Evolutionary conservation across 2,113 vertebrate species (phyloP).

Genomic region (Pyxicephalus adspersus): DNA sequence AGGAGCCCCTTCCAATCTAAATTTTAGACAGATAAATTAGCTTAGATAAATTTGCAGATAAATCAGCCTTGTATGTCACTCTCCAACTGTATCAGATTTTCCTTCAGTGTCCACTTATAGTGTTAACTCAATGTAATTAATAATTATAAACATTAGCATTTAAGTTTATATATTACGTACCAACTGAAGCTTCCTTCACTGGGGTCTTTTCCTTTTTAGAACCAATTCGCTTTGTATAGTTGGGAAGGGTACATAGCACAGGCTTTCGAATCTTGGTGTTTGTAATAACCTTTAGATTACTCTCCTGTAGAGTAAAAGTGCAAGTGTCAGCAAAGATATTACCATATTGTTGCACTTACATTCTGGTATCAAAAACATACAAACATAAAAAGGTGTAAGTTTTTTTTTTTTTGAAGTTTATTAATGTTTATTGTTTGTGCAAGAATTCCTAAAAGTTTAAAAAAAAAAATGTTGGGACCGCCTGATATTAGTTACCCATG

Average conservation of each 20-base stretch:
- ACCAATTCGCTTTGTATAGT: constrained; percentile 34
- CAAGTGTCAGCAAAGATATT: neutral
- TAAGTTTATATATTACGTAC: neutral
- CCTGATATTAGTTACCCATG: neutral
- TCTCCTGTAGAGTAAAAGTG: constrained; percentile 64
- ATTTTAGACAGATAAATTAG: too few relatives aligned
- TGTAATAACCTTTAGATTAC: constrained; percentile 74
- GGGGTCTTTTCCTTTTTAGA: neutral
- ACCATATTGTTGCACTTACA: neutral
- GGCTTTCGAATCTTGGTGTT: constrained; percentile 71
- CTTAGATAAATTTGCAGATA: too few relatives aligned
- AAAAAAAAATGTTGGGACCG: neutral
- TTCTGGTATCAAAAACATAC: too few relatives aligned
- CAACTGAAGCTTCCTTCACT: neutral
- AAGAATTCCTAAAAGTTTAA: neutral
- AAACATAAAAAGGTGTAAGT: neutral
- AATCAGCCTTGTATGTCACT: too few relatives aligned
- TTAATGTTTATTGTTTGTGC: neutral
- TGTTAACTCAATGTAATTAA: too few relatives aligned
- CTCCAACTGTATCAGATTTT: too few relatives aligned
- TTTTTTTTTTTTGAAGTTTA: neutral
- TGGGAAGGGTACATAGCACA: constrained; percentile 59
- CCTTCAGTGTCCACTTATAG: too few relatives aligned
- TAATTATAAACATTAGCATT: too few relatives aligned
- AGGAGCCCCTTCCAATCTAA: too few relatives aligned